These are phyloP conservation scores for Phengaris alcon DNA, from an alignment of 2,888 invertebrate species.

Conservation along the genomic window DNA sequence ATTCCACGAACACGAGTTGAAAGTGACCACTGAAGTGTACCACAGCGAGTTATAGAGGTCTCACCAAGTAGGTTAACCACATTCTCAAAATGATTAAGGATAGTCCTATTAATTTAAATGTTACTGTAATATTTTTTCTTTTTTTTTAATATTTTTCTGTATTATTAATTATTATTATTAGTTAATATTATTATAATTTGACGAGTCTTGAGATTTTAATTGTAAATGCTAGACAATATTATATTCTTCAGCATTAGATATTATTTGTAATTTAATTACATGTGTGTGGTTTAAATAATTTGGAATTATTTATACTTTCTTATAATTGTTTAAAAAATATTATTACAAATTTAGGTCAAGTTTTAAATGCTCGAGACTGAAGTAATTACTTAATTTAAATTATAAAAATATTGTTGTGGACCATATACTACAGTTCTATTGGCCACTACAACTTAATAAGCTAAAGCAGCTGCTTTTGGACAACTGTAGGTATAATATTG, in stretches of 20 bases:
- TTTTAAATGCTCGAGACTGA: neutral
- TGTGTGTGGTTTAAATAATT: neutral
- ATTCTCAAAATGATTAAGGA: neutral
- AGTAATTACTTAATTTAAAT: constrained; percentile 23
- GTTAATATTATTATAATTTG: no score
- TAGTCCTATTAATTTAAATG: constrained; percentile 3
- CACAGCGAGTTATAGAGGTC: constrained; percentile 86
- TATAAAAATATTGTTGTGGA: neutral
- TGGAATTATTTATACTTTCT: neutral
- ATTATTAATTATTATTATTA: no score
- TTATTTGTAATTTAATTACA: no score
- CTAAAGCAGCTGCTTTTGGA: neutral
- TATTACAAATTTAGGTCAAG: neutral
- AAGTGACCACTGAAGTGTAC: constrained; percentile 89
- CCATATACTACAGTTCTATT: neutral
- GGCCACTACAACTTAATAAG: neutral
- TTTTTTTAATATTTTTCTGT: no score
- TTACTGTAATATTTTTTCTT: neutral
- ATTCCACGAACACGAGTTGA: constrained; percentile 90
- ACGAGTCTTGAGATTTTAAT: neutral
- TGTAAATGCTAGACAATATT: no score
- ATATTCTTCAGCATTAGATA: no score
- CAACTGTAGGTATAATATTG: neutral
- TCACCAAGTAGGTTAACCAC: neutral
- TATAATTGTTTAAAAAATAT: neutral